A percentile compares a stretch with the other conserved stretches of the same genome.
phyloP scores from a whole-genome alignment of 2,888 invertebrate species.

The Cryptocephalus primarius region DNA sequence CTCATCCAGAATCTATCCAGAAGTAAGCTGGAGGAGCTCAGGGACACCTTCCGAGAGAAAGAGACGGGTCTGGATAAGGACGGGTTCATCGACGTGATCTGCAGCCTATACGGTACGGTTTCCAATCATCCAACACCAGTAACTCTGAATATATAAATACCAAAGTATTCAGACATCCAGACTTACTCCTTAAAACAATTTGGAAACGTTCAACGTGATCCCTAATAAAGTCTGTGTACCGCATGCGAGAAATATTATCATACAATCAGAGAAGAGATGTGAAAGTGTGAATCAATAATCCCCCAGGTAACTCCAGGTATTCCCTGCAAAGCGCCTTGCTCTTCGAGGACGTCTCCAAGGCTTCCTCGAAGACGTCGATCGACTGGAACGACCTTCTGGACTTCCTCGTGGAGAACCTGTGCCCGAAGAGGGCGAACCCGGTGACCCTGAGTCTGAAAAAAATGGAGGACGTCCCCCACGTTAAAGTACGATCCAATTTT shows the following conservation, averaged over 20 bases:
- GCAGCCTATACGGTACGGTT: slow-evolving; percentile 27
- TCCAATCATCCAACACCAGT: too few species aligned
- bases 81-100: slow-evolving; percentile 31
- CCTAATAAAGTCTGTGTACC: too few species aligned
- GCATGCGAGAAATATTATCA: too few species aligned
- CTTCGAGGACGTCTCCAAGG: slow-evolving; percentile 28
- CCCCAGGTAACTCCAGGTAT: slow-evolving; percentile 25
- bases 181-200: too few species aligned
- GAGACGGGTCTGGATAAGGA: slow-evolving; percentile 24
- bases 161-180: too few species aligned
- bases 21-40: slow-evolving; percentile 20
- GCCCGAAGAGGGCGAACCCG: slow-evolving; percentile 11
- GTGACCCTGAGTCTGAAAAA: slow-evolving; percentile 17
- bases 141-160: too few species aligned
- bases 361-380: slow-evolving; percentile 16
- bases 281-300: too few species aligned
- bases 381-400: slow-evolving; percentile 35
- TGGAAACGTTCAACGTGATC: too few species aligned
- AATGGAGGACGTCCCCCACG: slow-evolving; percentile 24
- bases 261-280: too few species aligned
- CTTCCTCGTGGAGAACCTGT: slow-evolving; percentile 27
- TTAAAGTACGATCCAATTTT: slow-evolving; percentile 19
- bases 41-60: slow-evolving; percentile 15
- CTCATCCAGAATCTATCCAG: slow-evolving; percentile 20
- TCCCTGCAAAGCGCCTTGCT: slow-evolving; percentile 26